phyloP scores from a whole-genome alignment of 2,113 vertebrate species.

The Tachysurus fulvidraco region DNA sequence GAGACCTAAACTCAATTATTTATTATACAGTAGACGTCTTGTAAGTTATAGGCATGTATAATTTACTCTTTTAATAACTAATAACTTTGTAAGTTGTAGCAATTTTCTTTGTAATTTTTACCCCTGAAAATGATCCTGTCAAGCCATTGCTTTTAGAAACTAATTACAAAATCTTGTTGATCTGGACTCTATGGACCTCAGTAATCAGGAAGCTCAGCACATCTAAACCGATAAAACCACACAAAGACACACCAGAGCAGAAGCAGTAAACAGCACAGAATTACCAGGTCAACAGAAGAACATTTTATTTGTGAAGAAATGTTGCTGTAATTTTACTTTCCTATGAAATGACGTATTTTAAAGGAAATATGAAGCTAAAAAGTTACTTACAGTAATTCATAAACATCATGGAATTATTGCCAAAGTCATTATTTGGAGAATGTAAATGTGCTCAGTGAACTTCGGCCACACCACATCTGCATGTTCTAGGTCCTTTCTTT shows the following conservation, averaged over 20 bases:
- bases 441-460: background rate
- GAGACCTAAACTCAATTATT: background rate
- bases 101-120: background rate
- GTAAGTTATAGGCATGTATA: background rate
- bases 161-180: background rate
- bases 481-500: slow-evolving; percentile 8
- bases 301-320: background rate
- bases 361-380: background rate
- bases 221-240: background rate
- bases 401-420: background rate
- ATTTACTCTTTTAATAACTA: background rate
- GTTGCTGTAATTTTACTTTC: background rate
- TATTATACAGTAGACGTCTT: too few species aligned
- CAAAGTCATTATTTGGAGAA: background rate
- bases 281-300: background rate
- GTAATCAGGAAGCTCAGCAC: background rate
- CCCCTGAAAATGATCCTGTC: background rate
- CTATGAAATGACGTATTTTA: background rate
- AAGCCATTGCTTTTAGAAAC: background rate
- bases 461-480: slow-evolving; percentile 30
- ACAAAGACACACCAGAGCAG: background rate
- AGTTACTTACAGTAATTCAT: background rate
- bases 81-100: background rate
- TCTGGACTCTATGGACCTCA: background rate
- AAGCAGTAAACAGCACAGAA: background rate